phyloP scores from a whole-genome alignment of 2,113 vertebrate genomes.

The Poecilia latipinna region DNA sequence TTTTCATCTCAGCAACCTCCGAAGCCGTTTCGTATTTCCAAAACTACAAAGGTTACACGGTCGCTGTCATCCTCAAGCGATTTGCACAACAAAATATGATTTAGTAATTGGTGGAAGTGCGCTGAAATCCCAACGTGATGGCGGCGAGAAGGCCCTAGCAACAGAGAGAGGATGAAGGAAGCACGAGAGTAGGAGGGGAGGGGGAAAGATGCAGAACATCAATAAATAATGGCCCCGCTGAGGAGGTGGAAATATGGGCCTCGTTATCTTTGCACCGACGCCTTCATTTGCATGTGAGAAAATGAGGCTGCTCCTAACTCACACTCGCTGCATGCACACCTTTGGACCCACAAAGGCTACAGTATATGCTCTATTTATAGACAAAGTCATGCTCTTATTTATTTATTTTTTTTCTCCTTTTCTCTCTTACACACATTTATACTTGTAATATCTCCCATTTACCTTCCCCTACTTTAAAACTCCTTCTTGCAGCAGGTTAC shows the following conservation, averaged over 20 bases:
- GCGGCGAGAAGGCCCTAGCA: slow-evolving; percentile 79
- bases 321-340: slow-evolving; percentile 26
- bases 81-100: slow-evolving; percentile 47
- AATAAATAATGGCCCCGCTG: slow-evolving; percentile 85
- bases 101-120: slow-evolving; percentile 69
- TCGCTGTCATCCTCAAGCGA: slow-evolving; percentile 36
- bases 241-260: slow-evolving; percentile 84
- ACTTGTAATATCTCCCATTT: slow-evolving; percentile 41
- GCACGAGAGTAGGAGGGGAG: slow-evolving; percentile 62
- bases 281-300: slow-evolving; percentile 83
- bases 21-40: background rate
- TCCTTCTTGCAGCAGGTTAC: slow-evolving; percentile 27
- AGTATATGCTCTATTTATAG: slow-evolving; percentile 72
- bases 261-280: slow-evolving; percentile 81
- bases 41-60: slow-evolving; percentile 27
- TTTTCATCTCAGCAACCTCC: slow-evolving; percentile 24
- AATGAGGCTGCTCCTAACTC: slow-evolving; percentile 71
- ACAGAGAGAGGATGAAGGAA: slow-evolving; percentile 79
- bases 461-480: slow-evolving; percentile 34
- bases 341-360: slow-evolving; percentile 54
- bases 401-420: slow-evolving; percentile 51
- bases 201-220: slow-evolving; percentile 81
- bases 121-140: slow-evolving; percentile 56
- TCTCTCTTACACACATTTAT: slow-evolving; percentile 47
- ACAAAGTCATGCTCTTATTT: slow-evolving; percentile 52